Percentiles rank a stretch among this genome's conserved stretches.
phyloP scores from a whole-genome alignment of 2,797 vertebrate species.

The Margarornis squamiger region DNA sequence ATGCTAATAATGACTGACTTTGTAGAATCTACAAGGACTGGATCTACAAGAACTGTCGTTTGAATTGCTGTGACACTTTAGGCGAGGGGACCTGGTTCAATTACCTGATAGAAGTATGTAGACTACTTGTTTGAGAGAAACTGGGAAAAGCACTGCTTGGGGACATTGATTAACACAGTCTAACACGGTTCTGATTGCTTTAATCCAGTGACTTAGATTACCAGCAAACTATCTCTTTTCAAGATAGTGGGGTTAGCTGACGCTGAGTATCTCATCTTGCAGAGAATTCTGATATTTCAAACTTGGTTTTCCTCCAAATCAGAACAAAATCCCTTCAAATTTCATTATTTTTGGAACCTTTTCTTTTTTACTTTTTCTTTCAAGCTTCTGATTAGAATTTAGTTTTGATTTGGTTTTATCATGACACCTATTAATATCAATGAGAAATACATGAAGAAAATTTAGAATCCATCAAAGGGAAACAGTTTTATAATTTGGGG shows the following conservation, averaged over 20 bases:
- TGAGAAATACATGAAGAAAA: not conserved
- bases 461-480: not conserved
- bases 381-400: not conserved
- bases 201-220: constrained; percentile 65
- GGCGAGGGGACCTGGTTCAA: not conserved
- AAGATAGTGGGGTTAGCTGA: not conserved
- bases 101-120: not conserved
- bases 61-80: constrained; percentile 9
- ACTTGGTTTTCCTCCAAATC: not conserved
- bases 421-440: not conserved
- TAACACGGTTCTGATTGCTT: constrained; percentile 44
- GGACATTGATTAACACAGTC: constrained; percentile 61
- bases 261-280: not conserved
- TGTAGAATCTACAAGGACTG: constrained; percentile 18
- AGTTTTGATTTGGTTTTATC: not conserved
- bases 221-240: constrained; percentile 34
- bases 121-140: constrained; percentile 21
- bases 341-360: not conserved
- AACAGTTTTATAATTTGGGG: not conserved
- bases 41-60: not conserved
- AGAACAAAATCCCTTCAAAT: not conserved
- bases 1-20: constrained; percentile 50
- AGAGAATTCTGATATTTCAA: not conserved
- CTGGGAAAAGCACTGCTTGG: constrained; percentile 36
- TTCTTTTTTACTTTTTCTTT: not conserved